Conservation (phyloP, 2,113 vertebrate genomes). For the Casuarius casuarius region DNA sequence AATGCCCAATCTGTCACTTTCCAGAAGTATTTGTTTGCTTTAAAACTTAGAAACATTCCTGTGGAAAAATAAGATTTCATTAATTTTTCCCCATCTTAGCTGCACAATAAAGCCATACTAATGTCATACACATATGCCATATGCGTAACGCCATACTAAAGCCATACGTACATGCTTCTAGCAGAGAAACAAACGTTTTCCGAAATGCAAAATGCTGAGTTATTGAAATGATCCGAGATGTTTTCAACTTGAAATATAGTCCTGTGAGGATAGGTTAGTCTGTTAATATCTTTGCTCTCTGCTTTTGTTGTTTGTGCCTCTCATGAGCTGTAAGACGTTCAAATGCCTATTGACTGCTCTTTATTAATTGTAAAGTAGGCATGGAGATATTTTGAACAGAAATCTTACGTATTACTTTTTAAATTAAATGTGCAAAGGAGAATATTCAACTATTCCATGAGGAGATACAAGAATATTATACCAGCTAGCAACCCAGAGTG, state of each 20-base stretch:
- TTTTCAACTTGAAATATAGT: background rate
- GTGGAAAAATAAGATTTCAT: background rate
- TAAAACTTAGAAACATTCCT: background rate
- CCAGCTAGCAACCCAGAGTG: background rate
- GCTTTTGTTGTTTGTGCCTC: background rate
- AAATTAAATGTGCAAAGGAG: background rate
- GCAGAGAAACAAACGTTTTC: background rate
- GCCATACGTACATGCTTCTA: background rate
- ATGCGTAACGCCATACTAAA: no score
- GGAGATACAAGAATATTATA: background rate
- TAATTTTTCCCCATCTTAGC: background rate
- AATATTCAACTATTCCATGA: background rate
- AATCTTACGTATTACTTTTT: background rate
- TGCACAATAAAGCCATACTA: background rate
- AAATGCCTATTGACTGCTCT: background rate
- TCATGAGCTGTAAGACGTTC: background rate
- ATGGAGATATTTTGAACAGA: background rate
- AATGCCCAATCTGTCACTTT: slow-evolving; percentile 28
- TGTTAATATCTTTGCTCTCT: background rate
- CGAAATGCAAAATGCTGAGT: background rate
- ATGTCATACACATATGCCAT: no score
- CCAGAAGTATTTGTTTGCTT: background rate
- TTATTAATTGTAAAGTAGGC: background rate
- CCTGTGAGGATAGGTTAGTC: background rate
- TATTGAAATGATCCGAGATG: background rate